Conservation (phyloP, 2,888 invertebrate species). For the Stegophylla sp. region DNA sequence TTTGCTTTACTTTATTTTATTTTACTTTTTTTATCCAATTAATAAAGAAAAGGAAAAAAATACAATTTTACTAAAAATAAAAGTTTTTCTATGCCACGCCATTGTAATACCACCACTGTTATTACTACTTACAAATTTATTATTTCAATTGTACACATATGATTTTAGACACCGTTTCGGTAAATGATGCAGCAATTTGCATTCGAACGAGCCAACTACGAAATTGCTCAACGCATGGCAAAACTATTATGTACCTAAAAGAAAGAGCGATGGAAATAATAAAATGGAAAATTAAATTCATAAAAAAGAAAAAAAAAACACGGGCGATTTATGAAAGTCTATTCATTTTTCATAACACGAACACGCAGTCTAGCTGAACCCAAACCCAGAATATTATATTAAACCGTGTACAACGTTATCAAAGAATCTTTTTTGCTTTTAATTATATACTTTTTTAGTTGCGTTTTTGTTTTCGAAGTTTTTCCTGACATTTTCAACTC, state of each 20-base stretch:
- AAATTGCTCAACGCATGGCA: neutral
- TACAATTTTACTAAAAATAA: no score
- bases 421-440: neutral
- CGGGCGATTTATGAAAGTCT: neutral
- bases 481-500: neutral
- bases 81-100: no score
- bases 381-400: no score
- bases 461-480: neutral
- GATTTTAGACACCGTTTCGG: neutral
- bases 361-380: neutral
- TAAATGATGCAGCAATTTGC: conserved; percentile 5
- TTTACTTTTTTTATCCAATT: no score
- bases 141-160: neutral
- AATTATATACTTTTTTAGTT: no score
- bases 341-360: neutral
- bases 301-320: no score
- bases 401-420: neutral
- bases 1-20: no score
- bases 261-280: neutral
- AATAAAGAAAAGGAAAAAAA: no score
- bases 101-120: neutral
- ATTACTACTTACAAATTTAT: conserved; percentile 14
- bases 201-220: conserved; percentile 24
- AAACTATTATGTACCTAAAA: neutral
- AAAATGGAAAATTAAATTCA: no score